These are phyloP conservation scores for Podargus strigoides DNA, from an alignment of 2,797 vertebrate genomes.

Conservation along the genomic window DNA sequence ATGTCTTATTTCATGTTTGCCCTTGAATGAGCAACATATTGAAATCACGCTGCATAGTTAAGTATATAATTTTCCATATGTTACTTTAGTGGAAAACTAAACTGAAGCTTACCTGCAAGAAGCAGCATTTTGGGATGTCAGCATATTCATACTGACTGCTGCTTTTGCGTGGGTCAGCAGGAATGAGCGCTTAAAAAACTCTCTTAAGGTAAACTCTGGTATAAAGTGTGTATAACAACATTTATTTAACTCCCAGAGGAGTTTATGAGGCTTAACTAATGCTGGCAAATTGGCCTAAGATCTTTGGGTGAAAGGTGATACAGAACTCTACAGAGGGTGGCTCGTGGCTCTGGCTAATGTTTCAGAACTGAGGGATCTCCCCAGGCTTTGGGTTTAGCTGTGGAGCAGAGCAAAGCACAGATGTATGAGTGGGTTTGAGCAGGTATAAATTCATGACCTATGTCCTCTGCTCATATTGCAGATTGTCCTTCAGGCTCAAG, in stretches of 20 bases:
- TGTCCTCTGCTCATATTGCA: not conserved
- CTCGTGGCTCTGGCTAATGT: not conserved
- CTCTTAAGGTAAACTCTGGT: not conserved
- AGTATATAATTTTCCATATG: not conserved
- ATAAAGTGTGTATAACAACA: not conserved
- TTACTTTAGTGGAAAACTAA: constrained; percentile 24
- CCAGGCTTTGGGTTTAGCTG: not conserved
- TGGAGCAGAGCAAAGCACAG: not conserved
- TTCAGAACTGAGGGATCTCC: not conserved
- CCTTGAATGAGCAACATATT: not conserved
- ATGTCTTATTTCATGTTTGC: not conserved
- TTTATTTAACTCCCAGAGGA: not conserved
- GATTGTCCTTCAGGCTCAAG: not conserved
- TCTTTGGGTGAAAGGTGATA: not conserved
- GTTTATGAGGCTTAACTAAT: not conserved
- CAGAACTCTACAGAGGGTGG: not conserved
- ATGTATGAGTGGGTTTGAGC: not conserved
- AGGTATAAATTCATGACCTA: not conserved
- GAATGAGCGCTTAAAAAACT: not conserved
- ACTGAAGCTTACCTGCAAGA: not conserved
- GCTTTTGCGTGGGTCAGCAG: constrained; percentile 9
- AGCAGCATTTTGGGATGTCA: constrained; percentile 8
- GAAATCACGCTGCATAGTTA: not conserved
- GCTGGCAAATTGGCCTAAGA: not conserved
- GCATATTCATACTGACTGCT: not conserved